phyloP scores from a whole-genome alignment of 2,113 vertebrate genomes.

The Zootoca vivipara region DNA sequence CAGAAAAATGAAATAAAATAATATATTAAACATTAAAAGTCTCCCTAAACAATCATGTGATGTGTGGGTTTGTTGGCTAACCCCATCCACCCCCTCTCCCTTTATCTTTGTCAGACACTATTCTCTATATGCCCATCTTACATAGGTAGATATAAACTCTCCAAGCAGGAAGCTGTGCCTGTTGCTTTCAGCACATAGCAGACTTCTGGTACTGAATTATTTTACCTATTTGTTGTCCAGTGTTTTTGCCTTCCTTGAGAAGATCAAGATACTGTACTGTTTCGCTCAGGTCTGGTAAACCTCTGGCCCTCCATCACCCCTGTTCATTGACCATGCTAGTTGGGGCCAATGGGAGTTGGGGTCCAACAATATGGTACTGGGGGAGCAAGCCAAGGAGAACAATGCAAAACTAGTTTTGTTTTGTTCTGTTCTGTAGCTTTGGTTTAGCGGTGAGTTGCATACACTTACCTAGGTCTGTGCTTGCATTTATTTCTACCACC shows the following conservation, averaged over 20 bases:
- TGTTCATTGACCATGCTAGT: background rate
- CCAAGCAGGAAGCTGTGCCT: background rate
- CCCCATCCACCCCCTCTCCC: background rate
- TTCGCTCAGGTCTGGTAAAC: background rate
- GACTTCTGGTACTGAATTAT: background rate
- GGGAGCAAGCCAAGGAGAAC: no score
- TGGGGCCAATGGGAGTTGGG: background rate
- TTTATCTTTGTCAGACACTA: background rate
- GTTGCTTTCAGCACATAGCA: background rate
- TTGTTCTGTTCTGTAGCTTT: background rate
- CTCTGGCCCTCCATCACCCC: background rate
- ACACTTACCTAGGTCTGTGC: no score
- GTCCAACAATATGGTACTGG: background rate
- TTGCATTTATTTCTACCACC: background rate
- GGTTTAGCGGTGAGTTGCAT: background rate
- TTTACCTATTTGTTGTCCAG: background rate
- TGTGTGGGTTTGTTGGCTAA: background rate
- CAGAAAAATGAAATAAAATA: no score
- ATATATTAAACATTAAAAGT: no score
- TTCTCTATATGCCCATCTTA: background rate
- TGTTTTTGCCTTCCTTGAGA: background rate
- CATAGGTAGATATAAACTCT: background rate
- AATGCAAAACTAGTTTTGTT: no score
- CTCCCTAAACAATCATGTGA: no score
- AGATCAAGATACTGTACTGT: background rate